Base-by-base conservation (phyloP, 2,888 invertebrate species). In the Amiota communis region DNA sequence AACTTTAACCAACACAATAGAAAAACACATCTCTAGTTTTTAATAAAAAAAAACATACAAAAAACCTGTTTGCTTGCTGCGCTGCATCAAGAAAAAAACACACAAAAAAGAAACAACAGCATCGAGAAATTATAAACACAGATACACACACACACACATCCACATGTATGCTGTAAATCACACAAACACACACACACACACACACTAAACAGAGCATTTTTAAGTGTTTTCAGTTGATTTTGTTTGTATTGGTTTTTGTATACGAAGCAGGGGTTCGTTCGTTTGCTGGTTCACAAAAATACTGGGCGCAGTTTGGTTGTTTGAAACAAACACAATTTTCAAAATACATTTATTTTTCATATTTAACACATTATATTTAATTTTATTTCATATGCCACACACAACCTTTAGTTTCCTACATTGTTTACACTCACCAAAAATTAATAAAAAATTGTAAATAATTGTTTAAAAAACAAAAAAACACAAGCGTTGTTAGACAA, bases 371-470 rank as follows among this genome's bases (percentile, higher is more conserved):
- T 68, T 67, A 51, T 61, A 69, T 76, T 70, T 51, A 1, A 0
- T 8, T 15, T 36, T 9, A 65, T 74, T 75, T 71, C 59, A 57
- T 56, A 12, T 9, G 20, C 20, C 17, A 57, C 10, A 57, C 17
- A 57, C 8, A 6, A 56, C 65, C 59, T 9, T 36, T 36, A 36
- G 36, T 36, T 36, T 36, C 59, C 70, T 47, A 15, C n/a, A 10
- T 61, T 23, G 23, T 20, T 65, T 73, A 0, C 75, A 86, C 86
- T 86, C 83, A 84, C 82, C 83, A 82, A 86, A 36, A 81, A 81
- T 77, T 74, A 78, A 80, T 81, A 84, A 81, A 81, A 82, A 78
- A 76, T 76, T 77, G 36, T 74, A 79, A 86, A 86, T 80, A 82
- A 84, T 83, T 80, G 70, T 76, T 76, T 71, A 84, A 36, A 83